Evolutionary conservation across 2,113 vertebrate species (phyloP).

Genomic region (Entomyzon cyanotis): DNA sequence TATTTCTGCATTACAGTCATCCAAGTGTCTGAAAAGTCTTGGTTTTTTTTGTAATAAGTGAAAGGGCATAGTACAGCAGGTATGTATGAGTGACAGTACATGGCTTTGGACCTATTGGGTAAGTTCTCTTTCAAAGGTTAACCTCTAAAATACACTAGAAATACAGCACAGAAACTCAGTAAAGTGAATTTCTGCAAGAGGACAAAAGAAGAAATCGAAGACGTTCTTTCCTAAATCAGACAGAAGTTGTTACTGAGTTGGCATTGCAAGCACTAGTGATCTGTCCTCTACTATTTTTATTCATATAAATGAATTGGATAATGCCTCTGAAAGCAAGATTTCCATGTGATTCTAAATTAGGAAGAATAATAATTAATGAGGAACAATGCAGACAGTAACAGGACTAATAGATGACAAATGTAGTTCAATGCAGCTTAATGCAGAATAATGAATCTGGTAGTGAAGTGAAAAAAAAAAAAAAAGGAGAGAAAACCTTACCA

Average conservation of each 20-base stretch:
- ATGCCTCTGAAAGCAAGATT: constrained; percentile 53
- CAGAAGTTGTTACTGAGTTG: neutral
- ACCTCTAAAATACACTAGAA: neutral
- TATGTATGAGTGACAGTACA: neutral
- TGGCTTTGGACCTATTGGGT: neutral
- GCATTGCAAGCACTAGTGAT: neutral
- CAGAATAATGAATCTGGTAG: constrained; percentile 40
- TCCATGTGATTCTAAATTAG: constrained; percentile 48
- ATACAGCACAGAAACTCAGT: neutral
- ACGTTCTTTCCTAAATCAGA: neutral
- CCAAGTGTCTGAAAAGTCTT: neutral
- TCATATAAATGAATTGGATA: constrained; percentile 30
- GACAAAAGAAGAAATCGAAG: neutral
- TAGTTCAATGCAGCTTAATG: constrained; percentile 40
- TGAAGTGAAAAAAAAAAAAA: neutral
- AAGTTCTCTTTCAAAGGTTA: neutral
- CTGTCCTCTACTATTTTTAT: constrained; percentile 45
- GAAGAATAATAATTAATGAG: constrained; percentile 60
- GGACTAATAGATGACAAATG: constrained; percentile 65
- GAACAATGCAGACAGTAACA: constrained; percentile 47
- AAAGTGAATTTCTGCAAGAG: neutral
- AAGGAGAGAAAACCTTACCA: neutral
- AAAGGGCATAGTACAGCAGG: neutral
- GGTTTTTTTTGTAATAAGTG: neutral
- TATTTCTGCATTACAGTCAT: neutral